These are phyloP conservation scores for Sphenodon punctatus DNA, from an alignment of 2,797 vertebrate genomes.

Conservation along the genomic window DNA sequence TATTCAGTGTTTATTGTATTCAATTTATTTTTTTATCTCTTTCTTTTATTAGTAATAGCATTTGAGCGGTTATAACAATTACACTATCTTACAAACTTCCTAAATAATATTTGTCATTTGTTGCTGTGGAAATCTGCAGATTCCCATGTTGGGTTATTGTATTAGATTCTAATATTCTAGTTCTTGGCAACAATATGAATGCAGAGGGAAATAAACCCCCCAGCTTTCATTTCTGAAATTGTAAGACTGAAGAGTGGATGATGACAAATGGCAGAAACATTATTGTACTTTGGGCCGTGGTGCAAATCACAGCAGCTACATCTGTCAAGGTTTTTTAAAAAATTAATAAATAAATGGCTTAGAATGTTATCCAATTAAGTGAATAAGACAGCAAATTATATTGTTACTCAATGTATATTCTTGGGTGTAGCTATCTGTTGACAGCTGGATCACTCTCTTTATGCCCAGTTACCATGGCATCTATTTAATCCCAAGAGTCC, in stretches of 20 bases:
- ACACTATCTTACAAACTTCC: constrained; percentile 28
- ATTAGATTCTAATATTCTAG: constrained; percentile 26
- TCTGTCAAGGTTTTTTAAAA: constrained; percentile 25
- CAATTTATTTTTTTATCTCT: constrained; percentile 61
- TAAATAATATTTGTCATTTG: constrained; percentile 55
- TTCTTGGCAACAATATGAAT: not conserved
- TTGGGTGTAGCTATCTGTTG: not conserved
- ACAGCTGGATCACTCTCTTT: constrained; percentile 5
- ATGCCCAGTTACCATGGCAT: not conserved
- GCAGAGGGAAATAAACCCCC: constrained; percentile 25
- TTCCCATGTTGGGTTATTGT: constrained; percentile 30
- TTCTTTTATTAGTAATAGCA: constrained; percentile 56
- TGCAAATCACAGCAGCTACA: constrained; percentile 57
- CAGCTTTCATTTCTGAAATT: constrained; percentile 51
- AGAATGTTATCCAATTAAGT: constrained; percentile 48
- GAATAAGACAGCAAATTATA: constrained; percentile 39
- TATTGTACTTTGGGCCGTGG: constrained; percentile 37
- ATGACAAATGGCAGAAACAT: constrained; percentile 53
- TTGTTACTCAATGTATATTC: constrained; percentile 3
- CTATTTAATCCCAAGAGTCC: constrained; percentile 6
- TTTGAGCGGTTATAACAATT: constrained; percentile 51
- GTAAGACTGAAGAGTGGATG: constrained; percentile 29
- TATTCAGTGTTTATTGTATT: constrained; percentile 48
- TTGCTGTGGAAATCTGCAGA: constrained; percentile 27
- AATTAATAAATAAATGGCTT: constrained; percentile 45